phyloP scores from a whole-genome alignment of 1,140 invertebrate genomes.

The Drosophila pachea region DNA sequence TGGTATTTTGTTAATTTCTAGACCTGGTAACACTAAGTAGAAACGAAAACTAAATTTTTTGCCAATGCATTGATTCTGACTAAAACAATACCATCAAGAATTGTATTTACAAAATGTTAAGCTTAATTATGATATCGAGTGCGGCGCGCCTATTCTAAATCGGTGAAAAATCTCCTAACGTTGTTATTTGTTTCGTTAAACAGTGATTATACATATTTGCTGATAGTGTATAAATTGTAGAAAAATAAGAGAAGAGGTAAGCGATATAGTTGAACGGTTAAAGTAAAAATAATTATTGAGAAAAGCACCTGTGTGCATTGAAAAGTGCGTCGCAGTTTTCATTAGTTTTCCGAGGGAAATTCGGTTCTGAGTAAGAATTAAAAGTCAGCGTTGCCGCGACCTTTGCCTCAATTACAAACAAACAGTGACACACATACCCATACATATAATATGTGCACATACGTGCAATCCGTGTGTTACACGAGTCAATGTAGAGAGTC shows the following conservation, averaged over 20 bases:
- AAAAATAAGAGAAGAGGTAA: constrained; percentile 34
- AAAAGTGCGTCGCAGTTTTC: constrained; percentile 39
- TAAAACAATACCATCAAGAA: constrained; percentile 30
- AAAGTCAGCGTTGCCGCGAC: constrained; percentile 54
- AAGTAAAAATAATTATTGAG: constrained; percentile 28
- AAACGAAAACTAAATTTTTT: constrained; percentile 48
- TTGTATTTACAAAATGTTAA: constrained; percentile 34
- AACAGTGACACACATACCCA: constrained; percentile 57
- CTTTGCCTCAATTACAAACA: constrained; percentile 76
- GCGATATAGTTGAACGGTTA: constrained; percentile 10
- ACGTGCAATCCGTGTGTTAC: constrained; percentile 42
- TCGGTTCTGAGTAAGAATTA: constrained; percentile 18
- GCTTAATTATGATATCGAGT: constrained; percentile 15
- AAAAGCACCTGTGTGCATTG: constrained; percentile 46
- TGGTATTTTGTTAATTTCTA: neutral
- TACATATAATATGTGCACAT: constrained; percentile 5
- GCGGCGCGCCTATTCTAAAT: constrained; percentile 25
- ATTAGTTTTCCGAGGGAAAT: constrained; percentile 7
- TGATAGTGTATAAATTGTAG: constrained; percentile 22
- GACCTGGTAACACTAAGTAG: constrained; percentile 17
- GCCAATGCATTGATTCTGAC: constrained; percentile 43
- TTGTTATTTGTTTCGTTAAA: constrained; percentile 10
- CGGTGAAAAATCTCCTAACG: neutral
- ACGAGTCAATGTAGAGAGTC: constrained; percentile 38
- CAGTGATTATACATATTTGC: constrained; percentile 7